Evolutionary conservation across 2,113 vertebrate species (phyloP).

Genomic region (Bambusicola thoracicus): DNA sequence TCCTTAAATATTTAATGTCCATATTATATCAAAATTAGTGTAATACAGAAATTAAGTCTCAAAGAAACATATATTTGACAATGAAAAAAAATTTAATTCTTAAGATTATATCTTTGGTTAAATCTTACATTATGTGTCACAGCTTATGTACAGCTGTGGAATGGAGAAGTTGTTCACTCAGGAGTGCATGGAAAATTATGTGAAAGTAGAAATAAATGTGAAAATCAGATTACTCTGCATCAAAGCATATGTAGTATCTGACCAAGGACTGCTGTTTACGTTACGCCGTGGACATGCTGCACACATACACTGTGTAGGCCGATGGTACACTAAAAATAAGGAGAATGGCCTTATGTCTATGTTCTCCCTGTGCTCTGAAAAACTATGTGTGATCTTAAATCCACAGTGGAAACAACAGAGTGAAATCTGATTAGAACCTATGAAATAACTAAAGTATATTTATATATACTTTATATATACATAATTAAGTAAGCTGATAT

Average conservation of each 20-base stretch:
- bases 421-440: not conserved
- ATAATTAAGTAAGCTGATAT: not conserved
- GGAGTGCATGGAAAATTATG: rapidly evolving
- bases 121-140: not conserved
- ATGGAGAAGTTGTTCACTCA: not conserved
- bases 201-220: not conserved
- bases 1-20: not conserved
- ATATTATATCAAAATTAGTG: not conserved
- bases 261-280: not conserved
- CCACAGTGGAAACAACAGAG: not conserved
- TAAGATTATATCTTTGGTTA: not conserved
- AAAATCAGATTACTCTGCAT: not conserved
- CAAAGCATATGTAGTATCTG: rapidly evolving
- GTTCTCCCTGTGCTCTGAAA: not conserved
- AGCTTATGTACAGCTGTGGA: not conserved
- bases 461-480: too few species aligned
- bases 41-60: not conserved
- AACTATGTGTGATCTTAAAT: not conserved
- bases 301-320: not conserved
- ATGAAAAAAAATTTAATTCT: not conserved
- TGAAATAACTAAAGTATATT: not conserved
- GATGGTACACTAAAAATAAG: not conserved
- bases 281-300: not conserved
- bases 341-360: not conserved
- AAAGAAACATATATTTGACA: not conserved